These are phyloP conservation scores for Calidris pygmaea DNA, from an alignment of 2,113 vertebrate species.

Conservation along the genomic window DNA sequence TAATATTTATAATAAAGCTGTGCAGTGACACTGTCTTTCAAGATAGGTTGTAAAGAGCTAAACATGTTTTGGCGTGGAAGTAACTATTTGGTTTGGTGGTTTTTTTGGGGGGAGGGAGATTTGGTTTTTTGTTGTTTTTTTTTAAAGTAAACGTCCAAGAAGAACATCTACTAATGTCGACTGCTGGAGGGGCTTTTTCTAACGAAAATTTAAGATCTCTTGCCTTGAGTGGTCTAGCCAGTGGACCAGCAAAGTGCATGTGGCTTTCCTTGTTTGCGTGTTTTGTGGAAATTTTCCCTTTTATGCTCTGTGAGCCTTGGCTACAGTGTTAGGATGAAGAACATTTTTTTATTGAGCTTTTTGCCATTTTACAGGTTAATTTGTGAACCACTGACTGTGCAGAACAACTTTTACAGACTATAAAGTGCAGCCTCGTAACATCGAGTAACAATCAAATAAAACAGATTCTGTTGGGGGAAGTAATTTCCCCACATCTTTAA, in stretches of 20 bases:
- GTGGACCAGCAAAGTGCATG: neutral
- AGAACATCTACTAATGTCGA: neutral
- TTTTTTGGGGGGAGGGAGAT: fast-evolving
- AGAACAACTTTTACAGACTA: slow-evolving; percentile 24
- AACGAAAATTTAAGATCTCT: neutral
- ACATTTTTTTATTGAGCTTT: slow-evolving; percentile 16
- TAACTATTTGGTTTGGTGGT: neutral
- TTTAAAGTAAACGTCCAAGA: neutral
- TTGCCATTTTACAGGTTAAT: slow-evolving; percentile 38
- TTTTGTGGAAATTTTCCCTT: neutral
- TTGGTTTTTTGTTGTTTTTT: neutral
- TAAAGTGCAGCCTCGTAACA: slow-evolving; percentile 19
- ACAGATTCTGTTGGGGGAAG: neutral
- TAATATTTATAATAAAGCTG: neutral
- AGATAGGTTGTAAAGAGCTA: neutral
- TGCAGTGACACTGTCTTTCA: neutral
- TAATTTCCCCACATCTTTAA: neutral
- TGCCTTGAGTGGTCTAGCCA: neutral
- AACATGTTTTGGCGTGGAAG: neutral
- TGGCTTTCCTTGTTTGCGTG: neutral
- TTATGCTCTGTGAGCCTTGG: neutral
- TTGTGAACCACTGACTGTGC: slow-evolving; percentile 28
- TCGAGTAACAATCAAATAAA: slow-evolving; percentile 18
- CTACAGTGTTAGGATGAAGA: neutral
- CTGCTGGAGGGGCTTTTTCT: neutral